Evolutionary conservation across 2,113 vertebrate species (phyloP).

Genomic region (Chrysochloris asiatica): DNA sequence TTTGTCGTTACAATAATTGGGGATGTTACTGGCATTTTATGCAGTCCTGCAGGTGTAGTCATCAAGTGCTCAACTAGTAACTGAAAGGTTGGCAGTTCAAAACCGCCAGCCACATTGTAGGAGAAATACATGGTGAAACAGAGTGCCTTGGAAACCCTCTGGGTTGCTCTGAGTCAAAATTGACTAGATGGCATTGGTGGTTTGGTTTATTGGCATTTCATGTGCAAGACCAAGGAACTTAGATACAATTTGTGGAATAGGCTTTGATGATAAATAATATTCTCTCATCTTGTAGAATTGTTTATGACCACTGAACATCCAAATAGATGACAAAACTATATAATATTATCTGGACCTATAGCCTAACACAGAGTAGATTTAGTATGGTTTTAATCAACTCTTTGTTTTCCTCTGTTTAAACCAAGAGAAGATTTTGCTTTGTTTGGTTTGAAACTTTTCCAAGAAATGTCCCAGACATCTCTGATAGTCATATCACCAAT

Average conservation of each 20-base stretch:
- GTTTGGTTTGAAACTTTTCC: slow-evolving; percentile 50
- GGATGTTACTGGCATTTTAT: not conserved
- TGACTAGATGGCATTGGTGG: not conserved
- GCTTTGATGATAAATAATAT: not conserved
- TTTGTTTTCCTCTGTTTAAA: slow-evolving; percentile 7
- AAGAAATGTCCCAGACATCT: slow-evolving; percentile 27
- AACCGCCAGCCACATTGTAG: not conserved
- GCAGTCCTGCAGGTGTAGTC: no score
- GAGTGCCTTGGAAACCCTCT: not conserved
- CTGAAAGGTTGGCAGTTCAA: no score
- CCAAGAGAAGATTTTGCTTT: not conserved
- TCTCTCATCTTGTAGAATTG: not conserved
- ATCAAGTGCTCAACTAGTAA: no score
- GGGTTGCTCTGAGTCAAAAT: not conserved
- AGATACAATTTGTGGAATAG: not conserved
- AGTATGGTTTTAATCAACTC: not conserved
- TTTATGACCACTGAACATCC: not conserved
- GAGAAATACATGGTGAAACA: no score
- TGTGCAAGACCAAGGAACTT: not conserved
- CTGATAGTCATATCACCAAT: slow-evolving; percentile 13
- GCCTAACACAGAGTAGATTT: not conserved
- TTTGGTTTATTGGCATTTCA: not conserved
- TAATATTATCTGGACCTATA: not conserved
- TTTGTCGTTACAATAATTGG: not conserved
- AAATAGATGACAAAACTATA: not conserved